phyloP scores from a whole-genome alignment of 92 coral and sea anemone genomes.

The Epizoanthus stellaris region DNA sequence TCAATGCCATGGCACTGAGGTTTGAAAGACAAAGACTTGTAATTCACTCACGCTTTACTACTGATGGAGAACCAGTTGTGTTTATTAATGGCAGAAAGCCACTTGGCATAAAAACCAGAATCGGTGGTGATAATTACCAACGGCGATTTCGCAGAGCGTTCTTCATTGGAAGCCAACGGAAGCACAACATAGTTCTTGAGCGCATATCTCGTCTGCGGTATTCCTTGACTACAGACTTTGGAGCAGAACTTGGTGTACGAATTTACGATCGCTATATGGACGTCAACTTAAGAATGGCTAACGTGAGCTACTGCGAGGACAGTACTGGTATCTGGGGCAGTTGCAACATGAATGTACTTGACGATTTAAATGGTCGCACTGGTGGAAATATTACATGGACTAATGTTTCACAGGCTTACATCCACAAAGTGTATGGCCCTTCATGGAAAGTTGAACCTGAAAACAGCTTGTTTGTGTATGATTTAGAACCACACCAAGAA shows the following conservation, averaged over 20 bases:
- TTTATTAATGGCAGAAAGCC: slow-evolving; percentile 49
- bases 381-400: slow-evolving; percentile 31
- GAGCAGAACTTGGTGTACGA: slow-evolving; percentile 51
- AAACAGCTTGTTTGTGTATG: slow-evolving; percentile 57
- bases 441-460: slow-evolving; percentile 58
- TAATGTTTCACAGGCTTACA: slow-evolving; percentile 57
- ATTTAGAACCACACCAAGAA: slow-evolving; percentile 28
- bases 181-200: slow-evolving; percentile 33
- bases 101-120: slow-evolving; percentile 5
- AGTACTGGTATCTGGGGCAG: slow-evolving; percentile 68
- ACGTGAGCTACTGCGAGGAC: slow-evolving; percentile 49
- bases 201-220: slow-evolving; percentile 50
- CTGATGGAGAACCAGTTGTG: slow-evolving; percentile 48
- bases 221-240: slow-evolving; percentile 33
- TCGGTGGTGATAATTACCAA: slow-evolving; percentile 26
- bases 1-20: slow-evolving; percentile 69
- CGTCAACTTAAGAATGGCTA: slow-evolving; percentile 28
- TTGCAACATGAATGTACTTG: slow-evolving; percentile 55
- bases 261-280: slow-evolving; percentile 72
- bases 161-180: neutral
- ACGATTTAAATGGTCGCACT: slow-evolving; percentile 45
- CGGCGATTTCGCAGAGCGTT: slow-evolving; percentile 11
- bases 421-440: slow-evolving; percentile 52
- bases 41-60: slow-evolving; percentile 59
- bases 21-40: slow-evolving; percentile 29